Evolutionary conservation across 2,113 vertebrate genomes (phyloP).

Genomic region (Choloepus hoffmanni): DNA sequence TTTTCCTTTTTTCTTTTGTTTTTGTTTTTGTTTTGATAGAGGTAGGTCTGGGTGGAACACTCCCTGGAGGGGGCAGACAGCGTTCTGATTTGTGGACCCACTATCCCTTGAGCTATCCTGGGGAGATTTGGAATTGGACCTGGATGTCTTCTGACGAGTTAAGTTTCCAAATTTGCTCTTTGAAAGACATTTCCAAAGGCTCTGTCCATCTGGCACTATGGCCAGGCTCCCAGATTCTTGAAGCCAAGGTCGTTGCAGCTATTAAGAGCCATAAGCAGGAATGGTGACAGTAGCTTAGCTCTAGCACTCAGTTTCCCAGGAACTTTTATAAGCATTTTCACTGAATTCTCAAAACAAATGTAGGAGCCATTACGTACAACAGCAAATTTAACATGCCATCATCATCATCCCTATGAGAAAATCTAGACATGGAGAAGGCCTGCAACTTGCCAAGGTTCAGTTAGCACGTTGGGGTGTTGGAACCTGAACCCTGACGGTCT

Average conservation of each 20-base stretch:
- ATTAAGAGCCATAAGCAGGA: too few species aligned
- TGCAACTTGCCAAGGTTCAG: not conserved
- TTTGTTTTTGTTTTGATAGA: not conserved
- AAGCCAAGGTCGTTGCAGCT: not conserved
- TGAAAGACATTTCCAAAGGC: too few species aligned
- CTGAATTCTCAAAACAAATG: not conserved
- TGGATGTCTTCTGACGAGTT: not conserved
- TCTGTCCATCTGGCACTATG: not conserved
- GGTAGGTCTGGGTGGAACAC: not conserved
- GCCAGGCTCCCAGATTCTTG: too few species aligned
- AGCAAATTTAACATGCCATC: too few species aligned
- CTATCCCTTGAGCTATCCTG: accelerated
- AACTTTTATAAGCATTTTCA: not conserved
- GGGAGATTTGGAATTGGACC: not conserved
- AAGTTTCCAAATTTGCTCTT: not conserved
- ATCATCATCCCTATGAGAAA: not conserved
- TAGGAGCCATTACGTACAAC: not conserved
- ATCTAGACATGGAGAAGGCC: not conserved
- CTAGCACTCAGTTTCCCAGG: too few species aligned
- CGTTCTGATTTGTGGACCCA: not conserved
- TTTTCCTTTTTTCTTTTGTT: too few species aligned
- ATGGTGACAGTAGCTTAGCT: accelerated
- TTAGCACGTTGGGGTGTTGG: accelerated
- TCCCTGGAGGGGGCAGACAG: accelerated
- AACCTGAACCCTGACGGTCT: not conserved